Conservation (phyloP, 2,113 vertebrate genomes). For the Eleginops maclovinus region DNA sequence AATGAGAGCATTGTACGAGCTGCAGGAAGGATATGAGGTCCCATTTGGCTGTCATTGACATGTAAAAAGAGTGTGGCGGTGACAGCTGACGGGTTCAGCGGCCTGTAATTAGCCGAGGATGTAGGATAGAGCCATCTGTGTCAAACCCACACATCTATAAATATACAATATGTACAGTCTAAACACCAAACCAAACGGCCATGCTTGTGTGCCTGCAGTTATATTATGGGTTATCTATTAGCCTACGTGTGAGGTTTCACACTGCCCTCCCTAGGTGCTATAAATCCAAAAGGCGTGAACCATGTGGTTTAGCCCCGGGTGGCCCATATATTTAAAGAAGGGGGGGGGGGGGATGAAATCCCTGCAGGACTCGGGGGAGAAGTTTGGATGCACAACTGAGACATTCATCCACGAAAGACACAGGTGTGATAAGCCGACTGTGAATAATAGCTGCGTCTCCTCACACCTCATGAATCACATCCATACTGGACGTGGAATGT, state of each 20-base stretch:
- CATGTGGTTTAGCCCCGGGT: slow-evolving; percentile 46
- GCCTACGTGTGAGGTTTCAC: slow-evolving; percentile 53
- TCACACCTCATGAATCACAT: slow-evolving; percentile 56
- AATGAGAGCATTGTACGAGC: slow-evolving; percentile 61
- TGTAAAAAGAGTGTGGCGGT: slow-evolving; percentile 86
- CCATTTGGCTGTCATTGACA: slow-evolving; percentile 89
- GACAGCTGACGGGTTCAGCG: slow-evolving; percentile 86
- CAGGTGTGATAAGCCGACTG: slow-evolving; percentile 74
- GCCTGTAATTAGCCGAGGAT: slow-evolving; percentile 83
- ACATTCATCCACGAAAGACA: slow-evolving; percentile 57
- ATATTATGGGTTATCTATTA: slow-evolving; percentile 36
- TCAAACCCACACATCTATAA: slow-evolving; percentile 14
- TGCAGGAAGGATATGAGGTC: slow-evolving; percentile 76
- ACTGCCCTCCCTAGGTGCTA: slow-evolving; percentile 25
- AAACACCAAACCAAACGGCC: neutral
- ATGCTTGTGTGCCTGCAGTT: slow-evolving; percentile 25
- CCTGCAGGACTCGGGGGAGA: slow-evolving; percentile 41
- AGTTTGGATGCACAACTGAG: slow-evolving; percentile 50
- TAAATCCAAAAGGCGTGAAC: slow-evolving; percentile 50
- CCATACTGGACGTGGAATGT: slow-evolving; percentile 27
- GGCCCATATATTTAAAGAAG: slow-evolving; percentile 41
- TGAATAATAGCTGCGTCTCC: slow-evolving; percentile 46
- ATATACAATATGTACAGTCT: neutral
- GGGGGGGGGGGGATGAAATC: no score
- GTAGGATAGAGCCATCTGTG: slow-evolving; percentile 13